Evolutionary conservation across 37 sponge, comb jelly and placozoan species (phyloP), one percentile per base, ranked within the genome.

Genomic region (Hexactinellida sp.): DNA sequence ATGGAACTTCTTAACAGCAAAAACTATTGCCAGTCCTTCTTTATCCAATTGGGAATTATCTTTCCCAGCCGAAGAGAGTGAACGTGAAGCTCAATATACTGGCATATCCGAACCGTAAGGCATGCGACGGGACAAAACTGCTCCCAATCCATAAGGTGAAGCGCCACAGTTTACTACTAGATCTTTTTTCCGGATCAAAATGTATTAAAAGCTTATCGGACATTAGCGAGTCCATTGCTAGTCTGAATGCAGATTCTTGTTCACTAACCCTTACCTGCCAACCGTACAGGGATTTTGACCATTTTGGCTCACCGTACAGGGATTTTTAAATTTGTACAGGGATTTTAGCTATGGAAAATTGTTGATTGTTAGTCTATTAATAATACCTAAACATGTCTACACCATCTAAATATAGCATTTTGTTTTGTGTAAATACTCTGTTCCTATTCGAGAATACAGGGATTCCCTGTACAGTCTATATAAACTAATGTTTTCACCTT

Each of bases 41-140:
- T 86, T 89, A 37, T 89, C 90, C 23, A 89, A 51, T 71, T 90
- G 86, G 0, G 88, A 71, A 51, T 87, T 86, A 36, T 86, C 88
- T n/a, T 54, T 37, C 63, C 88, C 91, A 24, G 87, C 54, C 24
- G 71, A 19, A 9, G 85, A 51, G 54, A 88, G 37, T 21, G 88
- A 85, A 36, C 91, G 38, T 1, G 88, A 90, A 34, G 83, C 88
- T 37, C 63, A 88, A 35, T 52, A 88, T 35, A 90, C 36, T 24
- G 91, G 91, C 36, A 54, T 52, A 21, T 88, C 86, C 37, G 82
- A 84, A 32, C 86, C 86, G 76, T 88, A 84, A 3, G 37, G 54
- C 83, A 84, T 55, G 34, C 24, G 24, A 37, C 87, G 90, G 0
- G 90, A 87, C 5, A 89, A 55, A 23, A 89, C 87, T 21, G 87